Evolutionary conservation across 2,113 vertebrate genomes (phyloP), one percentile per base, ranked within the genome.

Genomic region (Shinisaurus crocodilurus): DNA sequence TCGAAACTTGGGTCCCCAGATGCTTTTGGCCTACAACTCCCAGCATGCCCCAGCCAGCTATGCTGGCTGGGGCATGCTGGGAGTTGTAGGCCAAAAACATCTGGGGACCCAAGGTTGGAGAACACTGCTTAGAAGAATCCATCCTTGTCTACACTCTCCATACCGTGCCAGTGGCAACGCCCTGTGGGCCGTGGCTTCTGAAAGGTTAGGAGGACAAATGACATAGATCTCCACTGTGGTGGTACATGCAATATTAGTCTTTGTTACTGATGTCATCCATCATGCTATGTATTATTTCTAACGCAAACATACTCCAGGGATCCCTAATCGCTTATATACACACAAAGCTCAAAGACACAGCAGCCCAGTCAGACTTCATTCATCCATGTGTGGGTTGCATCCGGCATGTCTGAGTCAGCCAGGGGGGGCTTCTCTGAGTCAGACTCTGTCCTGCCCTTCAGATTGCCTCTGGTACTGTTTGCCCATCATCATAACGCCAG

Each of bases 181-280:
- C 94, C 95, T 95, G 92, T 92, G 87, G 94, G 92, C 94, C 94
- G 94, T 94, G 95, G 95, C 94, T 90, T 92, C 92, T 89, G 70
- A 0, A 94, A 96, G 94, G 94, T 95, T 95, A 95, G 94, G 91
- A 86, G 85, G 96, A 96, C 95, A 96, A 96, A 96, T 92, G 92
- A 45, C 92, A 92, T 94, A 82, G 95, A 95, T 89, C 95, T 95
- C 95, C 95, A 95, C 93, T 93, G 90, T 89, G 94, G 95, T 82
- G 37, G 82, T 90, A 93, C 92, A 82, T 96, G 94, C 92, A 96
- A 96, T 95, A 96, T 96, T 83, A 95, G 95, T 95, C 93, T 94
- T 95, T 96, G 94, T 95, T 95, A 93, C 94, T 95, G 93, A 95
- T 95, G 92, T 91, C 94, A 96, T 96, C 95, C 96, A 96, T 96